phyloP scores from a whole-genome alignment of 2,797 vertebrate genomes.

The Dallia pectoralis region DNA sequence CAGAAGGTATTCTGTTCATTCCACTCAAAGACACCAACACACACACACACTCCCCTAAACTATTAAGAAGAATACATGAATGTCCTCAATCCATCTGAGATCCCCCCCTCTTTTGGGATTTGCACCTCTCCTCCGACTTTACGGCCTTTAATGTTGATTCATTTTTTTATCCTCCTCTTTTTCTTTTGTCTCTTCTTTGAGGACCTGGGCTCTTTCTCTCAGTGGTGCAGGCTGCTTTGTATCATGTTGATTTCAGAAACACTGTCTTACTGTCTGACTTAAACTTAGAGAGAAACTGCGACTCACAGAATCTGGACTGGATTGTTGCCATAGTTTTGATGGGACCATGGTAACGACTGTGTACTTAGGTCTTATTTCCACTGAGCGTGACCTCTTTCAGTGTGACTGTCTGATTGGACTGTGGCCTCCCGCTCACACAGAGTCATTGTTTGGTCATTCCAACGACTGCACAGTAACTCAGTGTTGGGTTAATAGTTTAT shows the following conservation, averaged over 20 bases:
- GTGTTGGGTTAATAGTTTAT: constrained; percentile 7
- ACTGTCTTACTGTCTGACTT: constrained; percentile 16
- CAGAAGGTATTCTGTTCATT: constrained; percentile 77
- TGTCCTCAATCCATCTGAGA: neutral
- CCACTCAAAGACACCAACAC: neutral
- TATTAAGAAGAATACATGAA: neutral
- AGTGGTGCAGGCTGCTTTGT: neutral
- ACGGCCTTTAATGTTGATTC: neutral
- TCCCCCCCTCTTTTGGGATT: neutral
- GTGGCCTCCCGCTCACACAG: constrained; percentile 49
- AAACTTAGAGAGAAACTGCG: constrained; percentile 42
- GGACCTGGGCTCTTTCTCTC: neutral
- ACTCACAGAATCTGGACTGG: constrained; percentile 35
- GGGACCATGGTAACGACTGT: constrained; percentile 51
- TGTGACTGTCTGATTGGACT: constrained; percentile 45
- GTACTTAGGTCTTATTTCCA: constrained; percentile 39
- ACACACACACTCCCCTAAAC: neutral
- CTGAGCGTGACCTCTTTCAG: constrained; percentile 41
- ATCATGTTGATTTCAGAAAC: constrained; percentile 44
- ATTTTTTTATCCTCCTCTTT: neutral
- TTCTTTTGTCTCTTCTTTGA: neutral
- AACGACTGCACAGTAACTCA: constrained; percentile 12
- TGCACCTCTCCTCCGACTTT: neutral
- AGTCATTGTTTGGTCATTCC: constrained; percentile 46
- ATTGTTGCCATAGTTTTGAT: constrained; percentile 52